Percentiles rank a stretch among this genome's conserved stretches.
Conservation (phyloP, 2,888 invertebrate genomes). For the Parelbella ahira region DNA sequence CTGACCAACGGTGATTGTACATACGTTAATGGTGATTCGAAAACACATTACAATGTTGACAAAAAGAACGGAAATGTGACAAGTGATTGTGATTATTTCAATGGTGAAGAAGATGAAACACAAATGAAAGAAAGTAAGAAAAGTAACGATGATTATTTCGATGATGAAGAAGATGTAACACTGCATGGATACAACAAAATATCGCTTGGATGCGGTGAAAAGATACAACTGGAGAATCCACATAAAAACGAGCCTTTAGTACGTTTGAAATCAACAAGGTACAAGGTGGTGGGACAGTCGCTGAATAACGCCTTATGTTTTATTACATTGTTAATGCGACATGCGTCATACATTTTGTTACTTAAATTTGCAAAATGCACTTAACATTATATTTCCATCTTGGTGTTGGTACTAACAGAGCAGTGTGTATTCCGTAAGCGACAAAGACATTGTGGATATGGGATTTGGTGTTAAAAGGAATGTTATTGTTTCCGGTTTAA, state of each 20-base stretch:
- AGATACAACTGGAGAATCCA: conserved; percentile 65
- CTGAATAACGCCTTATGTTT: no score
- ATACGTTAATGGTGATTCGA: conserved; percentile 11
- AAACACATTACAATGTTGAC: not conserved
- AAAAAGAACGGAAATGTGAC: conserved; percentile 29
- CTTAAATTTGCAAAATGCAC: no score
- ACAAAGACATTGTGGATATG: no score
- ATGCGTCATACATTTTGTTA: no score
- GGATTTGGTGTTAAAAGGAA: no score
- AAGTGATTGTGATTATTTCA: conserved; percentile 30
- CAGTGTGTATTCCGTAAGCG: no score
- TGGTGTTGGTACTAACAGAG: no score
- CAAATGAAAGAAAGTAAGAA: conserved; percentile 33
- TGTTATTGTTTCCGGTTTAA: no score
- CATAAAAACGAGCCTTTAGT: conserved; percentile 63
- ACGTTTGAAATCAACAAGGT: conserved; percentile 39
- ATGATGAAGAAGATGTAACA: conserved; percentile 38
- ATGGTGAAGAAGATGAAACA: conserved; percentile 38
- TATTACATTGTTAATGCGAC: no score
- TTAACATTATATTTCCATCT: no score
- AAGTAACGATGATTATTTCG: conserved; percentile 31
- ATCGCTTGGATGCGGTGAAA: conserved; percentile 54
- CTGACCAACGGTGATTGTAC: conserved; percentile 23
- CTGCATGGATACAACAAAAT: conserved; percentile 65
- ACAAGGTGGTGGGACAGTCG: conserved; percentile 34